A percentile compares a stretch with the other conserved stretches of the same genome.
Evolutionary conservation across 2,888 invertebrate species (phyloP).

Genomic region (Arrhopalites spinosus): DNA sequence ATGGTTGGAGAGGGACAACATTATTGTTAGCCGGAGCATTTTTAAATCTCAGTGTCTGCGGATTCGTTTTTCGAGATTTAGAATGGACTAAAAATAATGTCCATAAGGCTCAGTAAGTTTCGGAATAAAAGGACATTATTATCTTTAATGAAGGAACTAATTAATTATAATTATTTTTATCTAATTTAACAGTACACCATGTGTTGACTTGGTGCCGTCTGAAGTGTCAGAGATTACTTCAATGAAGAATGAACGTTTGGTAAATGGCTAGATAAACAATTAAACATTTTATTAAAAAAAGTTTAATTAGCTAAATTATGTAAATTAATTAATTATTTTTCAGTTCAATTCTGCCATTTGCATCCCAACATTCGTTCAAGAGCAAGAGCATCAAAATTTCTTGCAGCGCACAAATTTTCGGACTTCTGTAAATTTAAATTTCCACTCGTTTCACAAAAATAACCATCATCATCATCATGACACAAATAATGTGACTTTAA

Average conservation of each 20-base stretch:
- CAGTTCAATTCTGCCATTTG: conserved; percentile 81
- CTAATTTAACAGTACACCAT: conserved; percentile 22
- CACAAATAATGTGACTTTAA: neutral
- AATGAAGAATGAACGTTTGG: conserved; percentile 61
- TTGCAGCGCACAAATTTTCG: conserved; percentile 23
- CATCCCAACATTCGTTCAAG: conserved; percentile 78
- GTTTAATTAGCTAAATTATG: too few species aligned
- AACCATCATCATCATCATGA: neutral
- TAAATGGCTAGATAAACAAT: too few species aligned
- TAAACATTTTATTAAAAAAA: too few species aligned
- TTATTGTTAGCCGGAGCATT: conserved; percentile 82
- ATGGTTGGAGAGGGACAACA: conserved; percentile 82
- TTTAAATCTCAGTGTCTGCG: conserved; percentile 80
- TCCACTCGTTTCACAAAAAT: conserved; percentile 11
- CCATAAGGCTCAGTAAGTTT: conserved; percentile 30
- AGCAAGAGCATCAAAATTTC: conserved; percentile 46
- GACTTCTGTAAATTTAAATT: conserved; percentile 14
- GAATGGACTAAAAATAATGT: conserved; percentile 71
- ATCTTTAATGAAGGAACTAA: neutral
- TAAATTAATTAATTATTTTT: too few species aligned
- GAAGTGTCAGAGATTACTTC: conserved; percentile 40
- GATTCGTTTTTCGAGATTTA: conserved; percentile 80
- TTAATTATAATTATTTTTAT: too few species aligned
- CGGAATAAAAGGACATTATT: too few species aligned
- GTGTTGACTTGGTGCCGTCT: conserved; percentile 37